Conservation (phyloP, 2,113 vertebrate genomes). For the Nesoenas mayeri region DNA sequence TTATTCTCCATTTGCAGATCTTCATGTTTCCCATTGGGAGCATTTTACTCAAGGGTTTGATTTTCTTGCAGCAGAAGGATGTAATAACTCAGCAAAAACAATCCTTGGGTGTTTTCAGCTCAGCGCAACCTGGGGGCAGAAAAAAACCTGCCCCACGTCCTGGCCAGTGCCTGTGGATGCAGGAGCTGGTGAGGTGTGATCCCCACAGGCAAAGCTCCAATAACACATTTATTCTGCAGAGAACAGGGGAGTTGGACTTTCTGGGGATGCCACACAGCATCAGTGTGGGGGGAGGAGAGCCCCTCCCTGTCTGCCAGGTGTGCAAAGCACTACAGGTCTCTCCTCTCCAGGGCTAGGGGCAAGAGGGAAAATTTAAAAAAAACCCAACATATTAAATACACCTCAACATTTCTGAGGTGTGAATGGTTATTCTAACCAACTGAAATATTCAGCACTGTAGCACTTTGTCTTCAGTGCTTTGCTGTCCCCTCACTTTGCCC, state of each 20-base stretch:
- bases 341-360: not conserved
- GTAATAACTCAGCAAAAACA: not conserved
- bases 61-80: not conserved
- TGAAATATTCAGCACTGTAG: not conserved
- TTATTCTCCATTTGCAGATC: not conserved
- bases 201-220: not conserved
- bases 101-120: not conserved
- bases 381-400: not conserved
- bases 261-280: not conserved
- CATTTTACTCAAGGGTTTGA: not conserved
- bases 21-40: rapidly evolving
- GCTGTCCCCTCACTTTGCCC: not conserved
- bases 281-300: rapidly evolving
- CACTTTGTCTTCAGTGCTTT: not conserved
- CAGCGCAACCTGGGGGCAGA: not conserved
- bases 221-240: not conserved
- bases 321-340: not conserved
- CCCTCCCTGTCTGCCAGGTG: rapidly evolving
- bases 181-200: not conserved
- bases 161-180: not conserved
- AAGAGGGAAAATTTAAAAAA: not conserved
- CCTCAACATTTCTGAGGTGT: not conserved
- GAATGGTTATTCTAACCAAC: not conserved
- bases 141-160: rapidly evolving
- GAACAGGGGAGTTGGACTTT: not conserved